phyloP scores from a whole-genome alignment of 2,113 vertebrate species.

The Tapirus terrestris region DNA sequence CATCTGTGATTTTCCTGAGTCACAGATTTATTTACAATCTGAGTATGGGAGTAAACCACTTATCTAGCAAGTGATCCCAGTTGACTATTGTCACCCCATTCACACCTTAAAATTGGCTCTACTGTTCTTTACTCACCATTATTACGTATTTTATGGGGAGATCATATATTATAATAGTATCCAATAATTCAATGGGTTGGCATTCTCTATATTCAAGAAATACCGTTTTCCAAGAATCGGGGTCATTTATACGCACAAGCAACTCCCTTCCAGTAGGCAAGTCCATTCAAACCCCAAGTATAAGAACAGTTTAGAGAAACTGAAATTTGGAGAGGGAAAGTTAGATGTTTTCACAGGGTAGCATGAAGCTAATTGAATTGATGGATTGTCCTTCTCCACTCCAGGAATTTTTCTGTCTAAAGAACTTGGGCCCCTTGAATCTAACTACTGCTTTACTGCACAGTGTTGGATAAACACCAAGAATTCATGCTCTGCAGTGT shows the following conservation, averaged over 20 bases:
- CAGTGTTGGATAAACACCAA: not conserved
- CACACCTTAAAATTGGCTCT: not conserved
- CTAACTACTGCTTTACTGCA: not conserved
- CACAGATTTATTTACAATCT: not conserved
- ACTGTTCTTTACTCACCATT: not conserved
- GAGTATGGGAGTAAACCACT: not conserved
- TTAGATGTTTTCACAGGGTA: not conserved
- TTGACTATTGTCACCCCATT: not conserved
- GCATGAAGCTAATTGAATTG: not conserved
- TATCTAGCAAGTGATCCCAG: not conserved
- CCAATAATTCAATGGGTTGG: not conserved
- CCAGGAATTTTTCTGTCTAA: not conserved
- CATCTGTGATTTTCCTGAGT: not conserved
- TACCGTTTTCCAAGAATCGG: not conserved
- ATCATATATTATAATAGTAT: not conserved
- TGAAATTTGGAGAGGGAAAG: not conserved
- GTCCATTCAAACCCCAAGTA: not conserved
- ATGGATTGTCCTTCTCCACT: not conserved
- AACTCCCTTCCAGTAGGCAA: not conserved
- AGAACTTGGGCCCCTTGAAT: not conserved
- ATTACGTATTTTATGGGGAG: not conserved
- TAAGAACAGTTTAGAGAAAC: not conserved
- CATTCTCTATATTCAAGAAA: not conserved
- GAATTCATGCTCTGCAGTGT: not conserved
- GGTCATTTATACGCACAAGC: not conserved